Conservation (phyloP, 1,140 invertebrate genomes). For the Anoplophora glabripennis region DNA sequence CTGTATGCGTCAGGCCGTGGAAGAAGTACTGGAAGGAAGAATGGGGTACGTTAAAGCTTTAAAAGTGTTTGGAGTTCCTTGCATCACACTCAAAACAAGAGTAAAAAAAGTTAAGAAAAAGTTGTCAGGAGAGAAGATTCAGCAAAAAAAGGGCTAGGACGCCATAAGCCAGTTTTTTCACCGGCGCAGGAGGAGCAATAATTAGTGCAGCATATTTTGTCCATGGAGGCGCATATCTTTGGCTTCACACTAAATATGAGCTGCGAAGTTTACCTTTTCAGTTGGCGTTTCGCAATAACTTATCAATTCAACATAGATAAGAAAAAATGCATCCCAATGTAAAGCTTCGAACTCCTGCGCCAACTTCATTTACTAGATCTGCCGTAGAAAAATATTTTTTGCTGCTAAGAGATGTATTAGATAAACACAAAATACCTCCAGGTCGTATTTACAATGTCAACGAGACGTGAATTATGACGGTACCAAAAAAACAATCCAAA, state of each 20-base stretch:
- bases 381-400: constrained; percentile 16
- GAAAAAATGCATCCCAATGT: not conserved
- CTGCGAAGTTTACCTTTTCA: not conserved
- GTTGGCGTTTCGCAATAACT: not conserved
- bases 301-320: not conserved
- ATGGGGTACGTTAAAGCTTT: constrained; percentile 34
- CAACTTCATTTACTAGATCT: not conserved
- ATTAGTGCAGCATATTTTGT: no score
- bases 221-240: not conserved
- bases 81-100: constrained; percentile 26
- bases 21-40: constrained; percentile 27
- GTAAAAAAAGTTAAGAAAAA: not conserved
- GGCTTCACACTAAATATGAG: not conserved
- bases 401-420: constrained; percentile 6
- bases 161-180: not conserved
- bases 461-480: constrained; percentile 16
- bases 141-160: not conserved
- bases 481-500: constrained; percentile 2
- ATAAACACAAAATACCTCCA: no score
- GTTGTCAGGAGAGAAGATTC: not conserved
- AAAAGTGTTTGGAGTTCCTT: constrained; percentile 27
- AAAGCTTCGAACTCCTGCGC: no score
- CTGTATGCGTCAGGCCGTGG: constrained; percentile 33
- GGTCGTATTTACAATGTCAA: constrained; percentile 17
- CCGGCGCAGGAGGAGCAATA: no score